Evolutionary conservation across 2,888 invertebrate genomes (phyloP).

Genomic region (Lithodes maja): DNA sequence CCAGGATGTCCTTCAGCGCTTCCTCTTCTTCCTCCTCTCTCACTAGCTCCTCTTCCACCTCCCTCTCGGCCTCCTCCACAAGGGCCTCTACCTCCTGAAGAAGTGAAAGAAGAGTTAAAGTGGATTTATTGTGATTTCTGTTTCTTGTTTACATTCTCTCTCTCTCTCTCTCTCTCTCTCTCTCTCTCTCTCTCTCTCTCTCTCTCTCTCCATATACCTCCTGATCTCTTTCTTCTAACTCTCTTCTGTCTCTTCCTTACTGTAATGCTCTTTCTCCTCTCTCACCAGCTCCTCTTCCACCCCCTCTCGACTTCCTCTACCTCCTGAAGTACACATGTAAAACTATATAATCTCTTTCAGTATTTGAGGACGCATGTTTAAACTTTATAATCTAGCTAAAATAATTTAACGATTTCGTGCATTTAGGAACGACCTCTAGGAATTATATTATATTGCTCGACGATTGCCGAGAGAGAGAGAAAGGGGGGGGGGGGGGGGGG

Average conservation of each 20-base stretch:
- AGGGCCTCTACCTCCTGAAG: neutral
- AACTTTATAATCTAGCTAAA: too few species aligned
- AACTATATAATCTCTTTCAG: too few species aligned
- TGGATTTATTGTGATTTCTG: neutral
- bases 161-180: neutral
- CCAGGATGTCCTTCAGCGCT: constrained; percentile 43
- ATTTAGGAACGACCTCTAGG: too few species aligned
- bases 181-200: neutral
- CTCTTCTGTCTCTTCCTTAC: neutral
- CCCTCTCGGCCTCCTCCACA: constrained; percentile 1
- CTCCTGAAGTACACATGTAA: neutral
- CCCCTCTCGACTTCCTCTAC: neutral
- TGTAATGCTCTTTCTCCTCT: neutral
- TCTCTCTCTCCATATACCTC: neutral
- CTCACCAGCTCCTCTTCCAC: too few species aligned
- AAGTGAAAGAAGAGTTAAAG: neutral
- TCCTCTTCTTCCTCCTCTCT: constrained; percentile 35
- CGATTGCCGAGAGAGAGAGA: too few species aligned
- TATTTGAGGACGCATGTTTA: too few species aligned
- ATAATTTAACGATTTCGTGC: too few species aligned
- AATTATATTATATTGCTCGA: too few species aligned
- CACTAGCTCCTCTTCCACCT: neutral
- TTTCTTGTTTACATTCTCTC: neutral
- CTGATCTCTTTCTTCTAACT: too few species aligned
- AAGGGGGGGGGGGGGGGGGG: too few species aligned